Conservation (phyloP, 2,888 invertebrate species). For the Macrosiphum euphorbiae region DNA sequence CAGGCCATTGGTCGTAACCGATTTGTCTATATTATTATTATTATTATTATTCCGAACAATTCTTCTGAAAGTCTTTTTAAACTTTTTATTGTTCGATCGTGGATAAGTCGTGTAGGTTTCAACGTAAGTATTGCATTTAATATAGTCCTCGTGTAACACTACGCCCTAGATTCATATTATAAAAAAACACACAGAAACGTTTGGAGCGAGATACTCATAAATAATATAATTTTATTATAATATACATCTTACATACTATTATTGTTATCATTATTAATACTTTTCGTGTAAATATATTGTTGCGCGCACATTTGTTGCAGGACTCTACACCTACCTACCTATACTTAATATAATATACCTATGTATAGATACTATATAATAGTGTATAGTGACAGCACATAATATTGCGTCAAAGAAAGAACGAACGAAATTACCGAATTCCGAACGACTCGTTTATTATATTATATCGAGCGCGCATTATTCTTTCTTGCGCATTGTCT, state of each 20-base stretch:
- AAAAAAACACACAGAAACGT: background rate
- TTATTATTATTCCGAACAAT: background rate
- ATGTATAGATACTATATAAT: background rate
- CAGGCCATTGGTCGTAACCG: background rate
- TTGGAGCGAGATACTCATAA: background rate
- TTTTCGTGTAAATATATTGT: background rate
- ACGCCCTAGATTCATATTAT: background rate
- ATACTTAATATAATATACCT: too few relatives aligned
- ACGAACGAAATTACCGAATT: constrained; percentile 19
- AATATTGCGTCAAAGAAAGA: constrained; percentile 42
- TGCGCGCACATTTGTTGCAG: background rate
- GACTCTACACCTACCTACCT: background rate
- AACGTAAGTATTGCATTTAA: background rate
- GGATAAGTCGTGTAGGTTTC: background rate
- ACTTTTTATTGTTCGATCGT: background rate
- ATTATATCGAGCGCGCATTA: background rate
- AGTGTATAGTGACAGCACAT: background rate
- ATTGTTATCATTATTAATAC: background rate
- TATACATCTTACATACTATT: background rate
- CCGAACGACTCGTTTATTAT: background rate
- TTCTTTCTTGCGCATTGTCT: constrained; percentile 32
- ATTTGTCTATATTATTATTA: background rate
- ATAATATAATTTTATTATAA: too few relatives aligned
- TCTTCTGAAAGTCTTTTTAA: background rate
- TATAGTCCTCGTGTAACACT: background rate